Evolutionary conservation across 1,140 invertebrate genomes (phyloP), one percentile per base, ranked within the genome.

Genomic region (Lepidotrigona ventralis): DNA sequence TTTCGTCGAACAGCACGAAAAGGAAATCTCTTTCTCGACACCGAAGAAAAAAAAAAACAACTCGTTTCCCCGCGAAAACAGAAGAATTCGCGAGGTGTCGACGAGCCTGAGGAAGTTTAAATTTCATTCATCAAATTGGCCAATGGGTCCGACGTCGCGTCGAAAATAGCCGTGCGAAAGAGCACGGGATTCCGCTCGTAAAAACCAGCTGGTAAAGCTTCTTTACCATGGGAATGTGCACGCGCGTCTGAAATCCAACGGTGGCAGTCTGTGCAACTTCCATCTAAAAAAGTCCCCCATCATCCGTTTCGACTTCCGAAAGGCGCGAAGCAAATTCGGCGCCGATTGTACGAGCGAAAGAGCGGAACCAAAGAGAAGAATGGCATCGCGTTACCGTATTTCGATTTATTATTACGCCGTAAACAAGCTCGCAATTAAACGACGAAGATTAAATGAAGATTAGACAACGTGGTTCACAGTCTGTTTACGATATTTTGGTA

Each of bases 121-220:
- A 84, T 85, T 85, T 85, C 83, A 85, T 85, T 85, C 83, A 85
- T 85, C 82, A 85, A 85, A 85, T 85, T 60, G 72, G 19, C 64
- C 2, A 39, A 39, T 2, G 56, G 83, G 56, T 71, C 78, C 71
- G 72, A 56, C 79, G 83, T 75, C 72, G 63, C 71, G 64, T 81
- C 79, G 79, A 77, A 85, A 85, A 85, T 85, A 85, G 68, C 79
- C 79, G 79, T 82, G 79, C 64, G 79, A 84, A 84, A 81, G 83
- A 81, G 75, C 74, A 81, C 72, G 70, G 69, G 79, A 58, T 84
- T 39, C 33, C 2, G 83, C 83, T 82, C 78, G 79, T 85, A 85
- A 85, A 85, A 81, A 85, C 83, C 56, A 4, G 71, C 26, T 70
- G 79, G 79, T 85, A 77, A 81, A 77, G 15, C 51, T 81, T 81